Percentiles rank a stretch among this genome's conserved stretches.
Conservation (phyloP, 2,113 vertebrate species). For the Gymnocephalus cernua region DNA sequence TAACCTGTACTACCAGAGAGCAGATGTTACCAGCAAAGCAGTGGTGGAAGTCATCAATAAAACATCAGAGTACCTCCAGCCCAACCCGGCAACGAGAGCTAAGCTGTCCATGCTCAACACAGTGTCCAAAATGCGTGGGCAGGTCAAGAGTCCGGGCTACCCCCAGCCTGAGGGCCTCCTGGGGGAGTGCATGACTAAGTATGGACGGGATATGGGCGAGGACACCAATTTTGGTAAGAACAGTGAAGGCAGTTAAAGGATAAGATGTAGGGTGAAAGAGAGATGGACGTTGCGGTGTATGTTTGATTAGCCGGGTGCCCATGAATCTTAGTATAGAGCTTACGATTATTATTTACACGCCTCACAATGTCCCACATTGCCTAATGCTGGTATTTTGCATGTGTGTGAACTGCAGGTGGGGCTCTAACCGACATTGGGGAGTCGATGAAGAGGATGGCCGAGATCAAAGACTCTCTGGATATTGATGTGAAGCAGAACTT, state of each 20-base stretch:
- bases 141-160: constrained; percentile 94
- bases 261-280: not conserved
- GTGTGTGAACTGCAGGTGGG: constrained; percentile 82
- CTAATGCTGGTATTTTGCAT: constrained; percentile 11
- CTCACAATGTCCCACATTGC: not conserved
- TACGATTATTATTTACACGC: not conserved
- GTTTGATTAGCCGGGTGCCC: not conserved
- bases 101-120: constrained; percentile 96
- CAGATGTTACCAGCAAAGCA: constrained; percentile 96
- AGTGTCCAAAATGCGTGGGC: constrained; percentile 95
- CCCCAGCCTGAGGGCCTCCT: constrained; percentile 94
- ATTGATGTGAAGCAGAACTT: constrained; percentile 99
- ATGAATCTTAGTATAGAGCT: not conserved
- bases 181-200: constrained; percentile 94
- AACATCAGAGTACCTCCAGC: constrained; percentile 96
- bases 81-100: constrained; percentile 91
- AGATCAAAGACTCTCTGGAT: constrained; percentile 96
- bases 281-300: not conserved
- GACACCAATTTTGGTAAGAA: constrained; percentile 95
- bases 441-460: constrained; percentile 93
- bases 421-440: constrained; percentile 94
- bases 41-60: constrained; percentile 92
- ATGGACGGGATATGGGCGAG: constrained; percentile 91
- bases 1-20: constrained; percentile 85
- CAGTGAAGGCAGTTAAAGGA: not conserved